These are phyloP conservation scores for Capitulum mitella DNA, from an alignment of 2,888 invertebrate species.

Conservation along the genomic window DNA sequence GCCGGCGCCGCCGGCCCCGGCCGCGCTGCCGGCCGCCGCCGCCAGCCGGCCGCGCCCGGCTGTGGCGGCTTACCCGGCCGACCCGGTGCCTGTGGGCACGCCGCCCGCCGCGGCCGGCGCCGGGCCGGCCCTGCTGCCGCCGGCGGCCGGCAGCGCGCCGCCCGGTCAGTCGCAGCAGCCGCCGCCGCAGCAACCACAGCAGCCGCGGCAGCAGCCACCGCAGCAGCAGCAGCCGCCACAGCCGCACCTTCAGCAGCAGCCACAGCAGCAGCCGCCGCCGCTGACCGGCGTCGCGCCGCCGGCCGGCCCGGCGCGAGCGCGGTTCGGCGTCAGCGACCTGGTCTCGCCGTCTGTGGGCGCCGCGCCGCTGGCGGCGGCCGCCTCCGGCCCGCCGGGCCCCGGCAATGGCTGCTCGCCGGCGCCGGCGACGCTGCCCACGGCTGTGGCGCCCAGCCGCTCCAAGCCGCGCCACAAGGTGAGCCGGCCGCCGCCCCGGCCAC, in stretches of 20 bases:
- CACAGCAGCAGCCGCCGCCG: too few relatives aligned
- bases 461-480: background rate
- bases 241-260: too few relatives aligned
- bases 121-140: background rate
- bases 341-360: background rate
- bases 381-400: background rate
- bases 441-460: background rate
- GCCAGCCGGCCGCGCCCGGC: background rate
- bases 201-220: background rate
- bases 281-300: background rate
- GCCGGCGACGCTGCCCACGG: background rate
- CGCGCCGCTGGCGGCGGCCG: background rate
- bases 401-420: background rate
- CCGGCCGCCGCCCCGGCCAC: too few relatives aligned
- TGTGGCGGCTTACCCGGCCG: background rate
- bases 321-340: constrained; percentile 19
- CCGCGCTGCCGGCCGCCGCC: background rate
- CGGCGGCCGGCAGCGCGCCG: background rate
- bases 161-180: too few relatives aligned
- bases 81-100: background rate
- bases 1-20: background rate
- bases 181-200: background rate
- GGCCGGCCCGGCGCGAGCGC: background rate
- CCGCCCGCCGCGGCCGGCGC: background rate
- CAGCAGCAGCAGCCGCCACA: too few relatives aligned